Base-by-base conservation (phyloP, 2,797 vertebrate species). In the Pseudotriccus pelzelni region DNA sequence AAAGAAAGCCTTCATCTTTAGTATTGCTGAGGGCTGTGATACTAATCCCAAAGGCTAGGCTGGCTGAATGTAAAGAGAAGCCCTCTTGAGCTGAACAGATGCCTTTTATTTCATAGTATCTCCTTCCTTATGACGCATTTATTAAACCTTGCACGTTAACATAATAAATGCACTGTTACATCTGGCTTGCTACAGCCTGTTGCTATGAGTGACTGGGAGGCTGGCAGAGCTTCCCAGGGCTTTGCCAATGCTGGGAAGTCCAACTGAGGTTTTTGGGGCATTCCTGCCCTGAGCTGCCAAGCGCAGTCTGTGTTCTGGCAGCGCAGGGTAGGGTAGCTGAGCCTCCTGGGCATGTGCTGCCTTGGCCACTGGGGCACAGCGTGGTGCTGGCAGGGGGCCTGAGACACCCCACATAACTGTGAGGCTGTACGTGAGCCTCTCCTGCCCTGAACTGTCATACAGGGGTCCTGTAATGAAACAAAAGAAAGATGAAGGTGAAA, bases 291-390 rank as follows among this genome's bases (percentile, higher is more conserved):
- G 9, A 78, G 10, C 6, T 80, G 44, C 15, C 46, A 80, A 85
- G 19, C 12, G 15, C 1, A 0, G 6, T 32, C 47, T 59, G 20
- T 13, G 12, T 63, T 79, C 70, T 58, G 59, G n/a, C 8, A 49
- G 47, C 24, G 41, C 4, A 32, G 16, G 11, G 3, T 37, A 2
- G 21, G 17, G 34, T 13, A 52, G 7, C 25, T 56, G 14, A 46
- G 7, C 7, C 9, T 62, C 4, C 24, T 49, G 39, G 46, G 10
- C 10, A 7, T 2, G 1, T 2, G 4, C 10, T 66, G 18, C 36
- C 37, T 17, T 13, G 1, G 2, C 10, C 2, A 1, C 34, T 50
- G 22, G 3, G 12, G 23, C 10, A 44, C n/a, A 69, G 36, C 12
- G 22, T 6, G 13, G 18, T 1, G 1, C 17, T 20, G 13, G 7